phyloP scores from a whole-genome alignment of 2,113 vertebrate species.

The Pomatorhinus ruficollis region DNA sequence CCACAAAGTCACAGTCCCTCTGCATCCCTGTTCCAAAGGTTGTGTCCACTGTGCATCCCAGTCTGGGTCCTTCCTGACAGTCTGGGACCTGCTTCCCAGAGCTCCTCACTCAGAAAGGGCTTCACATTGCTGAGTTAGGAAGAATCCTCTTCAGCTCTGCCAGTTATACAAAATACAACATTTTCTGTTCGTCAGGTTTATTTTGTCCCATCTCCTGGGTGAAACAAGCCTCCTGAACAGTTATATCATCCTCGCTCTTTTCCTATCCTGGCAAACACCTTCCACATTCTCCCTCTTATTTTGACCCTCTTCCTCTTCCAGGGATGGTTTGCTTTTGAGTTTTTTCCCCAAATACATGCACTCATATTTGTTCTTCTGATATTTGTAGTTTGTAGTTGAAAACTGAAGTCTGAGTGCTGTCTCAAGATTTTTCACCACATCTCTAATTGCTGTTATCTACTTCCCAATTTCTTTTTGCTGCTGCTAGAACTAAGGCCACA shows the following conservation, averaged over 20 bases:
- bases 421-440: not conserved
- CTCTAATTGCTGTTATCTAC: not conserved
- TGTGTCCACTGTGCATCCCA: accelerated
- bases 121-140: not conserved
- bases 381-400: not conserved
- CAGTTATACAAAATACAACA: not conserved
- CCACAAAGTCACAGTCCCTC: too few relatives aligned
- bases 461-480: not conserved
- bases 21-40: not conserved
- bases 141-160: not conserved
- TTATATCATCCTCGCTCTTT: not conserved
- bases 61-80: not conserved
- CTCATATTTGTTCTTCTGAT: not conserved
- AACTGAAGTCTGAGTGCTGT: not conserved
- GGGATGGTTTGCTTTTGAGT: accelerated
- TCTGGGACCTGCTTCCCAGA: not conserved
- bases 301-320: not conserved
- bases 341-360: not conserved
- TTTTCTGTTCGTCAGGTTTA: not conserved
- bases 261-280: not conserved
- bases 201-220: not conserved
- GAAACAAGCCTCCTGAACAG: not conserved
- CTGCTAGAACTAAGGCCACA: not conserved
- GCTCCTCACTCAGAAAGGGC: not conserved
- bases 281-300: not conserved